Percentiles rank a stretch among this genome's conserved stretches.
phyloP scores from a whole-genome alignment of 1,140 invertebrate genomes.

The Bacillus rossius region DNA sequence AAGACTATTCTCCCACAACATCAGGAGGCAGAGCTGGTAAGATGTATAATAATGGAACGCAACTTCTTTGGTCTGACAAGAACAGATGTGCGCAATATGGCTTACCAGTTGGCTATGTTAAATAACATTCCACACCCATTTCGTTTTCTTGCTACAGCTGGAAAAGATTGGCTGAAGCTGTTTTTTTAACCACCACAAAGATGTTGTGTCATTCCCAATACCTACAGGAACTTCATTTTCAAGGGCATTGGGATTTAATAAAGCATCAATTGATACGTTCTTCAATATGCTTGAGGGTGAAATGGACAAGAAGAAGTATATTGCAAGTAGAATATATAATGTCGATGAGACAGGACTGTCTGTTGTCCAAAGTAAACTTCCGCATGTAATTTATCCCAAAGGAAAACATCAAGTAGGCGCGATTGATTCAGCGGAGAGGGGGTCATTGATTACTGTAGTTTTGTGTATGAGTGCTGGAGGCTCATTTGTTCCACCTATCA shows the following conservation, averaged over 20 bases:
- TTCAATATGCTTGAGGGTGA: conserved; percentile 23
- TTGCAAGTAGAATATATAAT: conserved; percentile 32
- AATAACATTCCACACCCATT: too few relatives aligned
- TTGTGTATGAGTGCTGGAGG: conserved; percentile 32
- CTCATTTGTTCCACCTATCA: conserved; percentile 34
- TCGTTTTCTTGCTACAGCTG: neutral
- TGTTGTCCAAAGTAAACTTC: conserved; percentile 32
- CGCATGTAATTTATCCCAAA: too few relatives aligned
- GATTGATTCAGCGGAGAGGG: conserved; percentile 30
- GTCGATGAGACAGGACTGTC: conserved; percentile 35
- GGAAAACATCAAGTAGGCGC: conserved; percentile 30
- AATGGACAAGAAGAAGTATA: conserved; percentile 18
- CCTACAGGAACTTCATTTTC: conserved; percentile 40
- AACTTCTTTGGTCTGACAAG: too few relatives aligned
- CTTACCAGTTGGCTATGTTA: too few relatives aligned
- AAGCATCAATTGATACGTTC: conserved; percentile 29
- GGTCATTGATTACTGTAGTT: neutral
- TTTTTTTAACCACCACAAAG: conserved; percentile 39
- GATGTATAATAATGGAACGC: too few relatives aligned
- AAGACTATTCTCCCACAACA: too few relatives aligned
- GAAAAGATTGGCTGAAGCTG: conserved; percentile 35
- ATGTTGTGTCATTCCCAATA: conserved; percentile 31
- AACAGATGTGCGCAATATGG: too few relatives aligned
- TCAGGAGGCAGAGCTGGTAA: too few relatives aligned
- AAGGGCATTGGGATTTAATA: conserved; percentile 36